Conservation (phyloP, 1,140 invertebrate genomes). For the Cyphomyrmex costatus region DNA sequence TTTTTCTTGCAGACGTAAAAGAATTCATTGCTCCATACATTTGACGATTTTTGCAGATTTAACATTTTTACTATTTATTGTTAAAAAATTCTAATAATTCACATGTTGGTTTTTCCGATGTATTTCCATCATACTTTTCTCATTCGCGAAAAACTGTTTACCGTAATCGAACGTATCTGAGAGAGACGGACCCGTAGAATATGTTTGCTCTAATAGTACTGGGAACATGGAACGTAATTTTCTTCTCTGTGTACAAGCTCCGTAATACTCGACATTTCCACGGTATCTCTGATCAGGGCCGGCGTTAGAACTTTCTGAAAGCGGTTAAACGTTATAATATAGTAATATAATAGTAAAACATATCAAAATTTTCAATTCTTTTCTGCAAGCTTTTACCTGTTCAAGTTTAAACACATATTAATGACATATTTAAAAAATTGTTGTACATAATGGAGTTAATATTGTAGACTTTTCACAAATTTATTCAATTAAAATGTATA, state of each 20-base stretch:
- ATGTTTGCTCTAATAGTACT: conserved; percentile 67
- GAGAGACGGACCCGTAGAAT: conserved; percentile 53
- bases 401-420: neutral
- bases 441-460: neutral
- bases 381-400: too few relatives aligned
- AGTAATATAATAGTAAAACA: neutral
- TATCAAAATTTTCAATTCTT: neutral
- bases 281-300: conserved; percentile 36
- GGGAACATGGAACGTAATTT: conserved; percentile 67
- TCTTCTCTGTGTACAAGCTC: conserved; percentile 47
- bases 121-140: conserved; percentile 37
- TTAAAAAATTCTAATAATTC: conserved; percentile 58
- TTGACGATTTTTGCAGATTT: conserved; percentile 15
- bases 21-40: neutral
- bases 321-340: neutral
- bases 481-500: neutral
- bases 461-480: neutral
- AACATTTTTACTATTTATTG: conserved; percentile 20
- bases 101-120: conserved; percentile 6
- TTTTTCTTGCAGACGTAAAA: conserved; percentile 15
- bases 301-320: neutral
- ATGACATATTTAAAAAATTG: neutral
- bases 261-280: conserved; percentile 47
- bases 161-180: conserved; percentile 54
- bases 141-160: conserved; percentile 49